Base-by-base conservation (phyloP, 2,797 vertebrate species). In the Manis javanica region DNA sequence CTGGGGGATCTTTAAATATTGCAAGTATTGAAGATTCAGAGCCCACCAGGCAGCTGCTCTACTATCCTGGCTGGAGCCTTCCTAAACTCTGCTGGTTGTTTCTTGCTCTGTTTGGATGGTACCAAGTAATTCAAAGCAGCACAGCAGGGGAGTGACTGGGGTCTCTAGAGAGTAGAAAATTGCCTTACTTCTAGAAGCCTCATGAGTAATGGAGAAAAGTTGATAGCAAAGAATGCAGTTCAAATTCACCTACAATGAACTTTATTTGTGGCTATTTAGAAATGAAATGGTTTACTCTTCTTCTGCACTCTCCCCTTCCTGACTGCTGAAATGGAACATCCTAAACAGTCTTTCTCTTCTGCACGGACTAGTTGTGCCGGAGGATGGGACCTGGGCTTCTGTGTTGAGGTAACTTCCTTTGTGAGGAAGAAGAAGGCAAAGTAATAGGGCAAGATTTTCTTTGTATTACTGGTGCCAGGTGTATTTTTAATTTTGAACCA, bases 301-400 rank as follows among this genome's bases (percentile, higher is more conserved):
- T 82, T 16, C 31, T 14, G 18, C 4, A 3, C n/a, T 26, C 72
- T 69, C 71, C 83, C 95, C 84, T 51, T 49, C 55, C 34, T 61
- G 51, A 51, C 79, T 24, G 29, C 18, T 10, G 68, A 86, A 23
- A 23, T 96, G 93, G 97, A 91, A 96, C 81, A 87, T 85, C 66
- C 94, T 86, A 11, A 85, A 68, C 59, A 82, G 77, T 53, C 69
- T 90, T 89, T 95, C 79, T 92, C 86, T 87, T 79, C 78, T 63
- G 66, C 94, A 84, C 31, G 87, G 83, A n/a, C 87, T 29, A 5
- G n/a, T n/a, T 64, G 69, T 79, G 75, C 57, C 1, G 34, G 14
- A 82, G 94, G 55, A 79, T 95, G 93, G 82, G 75, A 94, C 75
- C 92, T 96, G 88, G 46, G 74, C 83, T 94, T 92, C 77, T 82